These are phyloP conservation scores for Muscicapa comitata DNA, from an alignment of 2,797 vertebrate species.

Conservation along the genomic window DNA sequence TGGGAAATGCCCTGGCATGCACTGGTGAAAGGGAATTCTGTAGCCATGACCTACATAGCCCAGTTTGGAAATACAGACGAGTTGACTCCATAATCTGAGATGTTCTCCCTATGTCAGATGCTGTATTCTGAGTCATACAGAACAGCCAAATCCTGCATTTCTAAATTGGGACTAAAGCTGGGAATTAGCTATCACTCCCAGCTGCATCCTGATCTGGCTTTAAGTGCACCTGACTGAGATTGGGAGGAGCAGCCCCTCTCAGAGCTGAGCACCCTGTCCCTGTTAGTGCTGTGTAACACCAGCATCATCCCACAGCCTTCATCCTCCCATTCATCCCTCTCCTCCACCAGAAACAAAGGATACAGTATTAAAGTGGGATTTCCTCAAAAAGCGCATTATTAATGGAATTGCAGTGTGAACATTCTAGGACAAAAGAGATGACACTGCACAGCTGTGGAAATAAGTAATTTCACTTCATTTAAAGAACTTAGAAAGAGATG, in stretches of 20 bases:
- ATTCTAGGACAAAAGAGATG: neutral
- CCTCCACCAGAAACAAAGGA: neutral
- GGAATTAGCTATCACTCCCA: neutral
- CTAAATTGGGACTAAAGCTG: neutral
- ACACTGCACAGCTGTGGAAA: neutral
- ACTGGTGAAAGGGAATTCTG: neutral
- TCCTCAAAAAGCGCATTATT: neutral
- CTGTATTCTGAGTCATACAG: neutral
- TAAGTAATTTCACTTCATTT: neutral
- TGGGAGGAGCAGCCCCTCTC: neutral
- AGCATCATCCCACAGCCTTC: neutral
- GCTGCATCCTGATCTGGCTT: neutral
- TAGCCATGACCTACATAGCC: neutral
- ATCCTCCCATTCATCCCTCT: neutral
- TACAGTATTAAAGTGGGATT: neutral
- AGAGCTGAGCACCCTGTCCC: neutral
- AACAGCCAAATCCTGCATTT: neutral
- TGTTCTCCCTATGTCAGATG: neutral
- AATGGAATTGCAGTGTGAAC: neutral
- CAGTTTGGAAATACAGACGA: neutral
- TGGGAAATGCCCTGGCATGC: neutral
- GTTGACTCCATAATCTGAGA: neutral
- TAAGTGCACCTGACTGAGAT: neutral
- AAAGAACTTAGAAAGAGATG: neutral
- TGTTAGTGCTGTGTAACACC: neutral